Conservation (phyloP, 2,113 vertebrate species). For the Conger conger region DNA sequence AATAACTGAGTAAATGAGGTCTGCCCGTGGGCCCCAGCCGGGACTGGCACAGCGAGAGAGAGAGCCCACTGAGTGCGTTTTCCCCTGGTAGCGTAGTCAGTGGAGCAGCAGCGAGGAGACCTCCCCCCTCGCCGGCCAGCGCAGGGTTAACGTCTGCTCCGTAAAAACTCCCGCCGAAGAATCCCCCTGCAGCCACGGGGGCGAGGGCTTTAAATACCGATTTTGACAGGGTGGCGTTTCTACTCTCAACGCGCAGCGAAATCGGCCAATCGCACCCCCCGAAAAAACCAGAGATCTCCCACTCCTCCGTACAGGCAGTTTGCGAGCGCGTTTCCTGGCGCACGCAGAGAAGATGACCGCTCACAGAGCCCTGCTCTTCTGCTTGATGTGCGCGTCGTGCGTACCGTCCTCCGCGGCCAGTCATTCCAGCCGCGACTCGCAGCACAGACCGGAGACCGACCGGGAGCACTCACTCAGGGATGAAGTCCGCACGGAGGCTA, state of each 20-base stretch:
- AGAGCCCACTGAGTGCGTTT: constrained; percentile 39
- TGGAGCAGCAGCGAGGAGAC: neutral
- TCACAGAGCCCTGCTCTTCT: constrained; percentile 67
- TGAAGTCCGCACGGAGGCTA: constrained; percentile 42
- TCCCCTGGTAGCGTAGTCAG: constrained; percentile 54
- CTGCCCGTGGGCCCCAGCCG: constrained; percentile 8
- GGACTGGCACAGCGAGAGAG: constrained; percentile 18
- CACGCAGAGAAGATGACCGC: constrained; percentile 70
- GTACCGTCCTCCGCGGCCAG: constrained; percentile 63
- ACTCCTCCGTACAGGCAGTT: constrained; percentile 38
- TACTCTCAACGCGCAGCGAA: constrained; percentile 75
- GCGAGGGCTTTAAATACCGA: constrained; percentile 93
- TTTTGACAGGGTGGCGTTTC: constrained; percentile 78
- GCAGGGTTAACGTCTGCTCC: constrained; percentile 88
- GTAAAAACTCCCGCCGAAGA: constrained; percentile 76
- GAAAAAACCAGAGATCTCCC: constrained; percentile 41
- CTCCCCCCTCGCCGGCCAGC: constrained; percentile 55
- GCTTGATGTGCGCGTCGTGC: constrained; percentile 72
- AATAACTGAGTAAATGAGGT: constrained; percentile 3
- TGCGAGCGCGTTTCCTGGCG: constrained; percentile 50
- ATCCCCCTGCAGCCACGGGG: constrained; percentile 81
- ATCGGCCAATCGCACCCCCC: constrained; percentile 55
- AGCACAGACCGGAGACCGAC: constrained; percentile 42
- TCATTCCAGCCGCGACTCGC: constrained; percentile 30
- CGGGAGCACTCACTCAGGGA: constrained; percentile 40